Base-by-base conservation (phyloP, 2,113 vertebrate species). In the Paracanthobrama guichenoti region DNA sequence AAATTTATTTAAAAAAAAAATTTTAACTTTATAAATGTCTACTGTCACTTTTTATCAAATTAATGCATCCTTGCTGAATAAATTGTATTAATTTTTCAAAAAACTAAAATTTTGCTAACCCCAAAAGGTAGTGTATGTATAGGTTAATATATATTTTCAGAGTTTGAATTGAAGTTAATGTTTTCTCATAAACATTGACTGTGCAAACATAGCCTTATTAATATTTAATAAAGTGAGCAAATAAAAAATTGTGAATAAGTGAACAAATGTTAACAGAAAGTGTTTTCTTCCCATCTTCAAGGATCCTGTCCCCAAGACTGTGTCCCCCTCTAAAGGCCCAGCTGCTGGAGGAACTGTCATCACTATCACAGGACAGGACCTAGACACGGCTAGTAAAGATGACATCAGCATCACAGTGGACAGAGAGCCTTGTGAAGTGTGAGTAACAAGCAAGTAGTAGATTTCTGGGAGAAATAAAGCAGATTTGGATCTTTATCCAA, bases 341-440 rank as follows among this genome's bases (percentile, higher is more conserved):
- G 93, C 93, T 11, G 96, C 95, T 0, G 98, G 98, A 0, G 97
- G 98, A 31, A 99, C 97, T 0, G 83, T 89, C 0, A 93, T 99
- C 90, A 98, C 96, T 60, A 97, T 99, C 90, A 79, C 0, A 0
- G 97, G 98, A 48, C 24, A 26, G 1, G 12, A 96, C 82, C 88
- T 99, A 89, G 92, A 96, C 90, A 98, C 97, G 0, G 98, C 96
- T 12, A 96, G 95, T 10, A 92, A 92, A 88, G 94, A 95, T 10
- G 97, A 99, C 6, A 90, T 98, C 46, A 81, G 83, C 2, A 94
- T 98, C 87, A 90, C 82, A 0, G 92, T 99, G 0, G 94, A 89
- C 0, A 87, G 55, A 5, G 92, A 95, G 69, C 89, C 92, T 62
- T 99, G 98, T 90, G 89, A 93, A 88, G 95, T 99, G 98, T 99